Base-by-base conservation (phyloP, 2,797 vertebrate species). In the Phalanger gymnotis region DNA sequence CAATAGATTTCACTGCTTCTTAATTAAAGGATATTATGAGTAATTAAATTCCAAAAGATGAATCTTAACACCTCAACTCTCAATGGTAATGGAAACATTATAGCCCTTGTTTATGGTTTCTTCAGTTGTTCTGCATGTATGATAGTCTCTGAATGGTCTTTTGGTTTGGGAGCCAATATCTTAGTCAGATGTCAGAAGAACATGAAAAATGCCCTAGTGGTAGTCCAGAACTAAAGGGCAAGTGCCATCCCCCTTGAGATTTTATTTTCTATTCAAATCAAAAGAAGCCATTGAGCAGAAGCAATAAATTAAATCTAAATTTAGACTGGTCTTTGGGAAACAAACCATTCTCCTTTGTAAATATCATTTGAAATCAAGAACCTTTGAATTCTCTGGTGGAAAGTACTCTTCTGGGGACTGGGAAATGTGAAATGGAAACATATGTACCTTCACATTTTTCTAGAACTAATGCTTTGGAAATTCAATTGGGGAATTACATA, bases 391-490 rank as follows among this genome's bases (percentile, higher is more conserved):
- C 66, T 94, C 91, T 53, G 16, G 53, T 54, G 58, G 13, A 95
- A 95, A 93, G 27, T 9, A 34, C 92, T 4, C 53, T 93, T 91
- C 93, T 16, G 66, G 81, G 40, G 2, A 56, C 91, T 31, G 13
- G 16, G 10, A 10, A 3, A 81, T 90, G 3, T 27, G n/a, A 95
- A 95, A 81, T 94, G 34, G 73, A 73, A 95, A 90, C 27, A 0
- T 22, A 66, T 58, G 0, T 30, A 58, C 5, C 56, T 95, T 66
- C 28, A 53, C 40, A 93, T 95, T 81, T 61, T 90, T 53, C 5
- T 96, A 92, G n/a, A 61, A 95, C 53, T 92, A 12, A 92, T 95
- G 3, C 53, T 96, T 61, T 47, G 25, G 52, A 96, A 98, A 92
- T 27, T 1, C 27, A 5, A 93, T 61, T 6, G 34, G 13, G 95